Conservation (phyloP, 1,140 invertebrate species). For the Heliothis virescens region DNA sequence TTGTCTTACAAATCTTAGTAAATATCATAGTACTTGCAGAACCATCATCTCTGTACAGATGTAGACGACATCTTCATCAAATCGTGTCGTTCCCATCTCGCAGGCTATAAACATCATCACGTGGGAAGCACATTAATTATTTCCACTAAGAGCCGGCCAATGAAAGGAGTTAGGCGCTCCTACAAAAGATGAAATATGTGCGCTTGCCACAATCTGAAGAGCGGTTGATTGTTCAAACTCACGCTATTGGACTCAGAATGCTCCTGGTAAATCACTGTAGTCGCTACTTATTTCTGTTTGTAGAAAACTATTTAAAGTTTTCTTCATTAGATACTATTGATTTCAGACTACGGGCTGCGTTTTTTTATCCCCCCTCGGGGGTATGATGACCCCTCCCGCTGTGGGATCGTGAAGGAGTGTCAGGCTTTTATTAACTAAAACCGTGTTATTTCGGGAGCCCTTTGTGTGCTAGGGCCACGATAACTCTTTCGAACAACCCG, state of each 20-base stretch:
- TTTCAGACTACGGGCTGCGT: too few relatives aligned
- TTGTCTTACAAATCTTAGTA: too few relatives aligned
- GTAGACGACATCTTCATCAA: background rate
- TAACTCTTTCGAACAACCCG: too few relatives aligned
- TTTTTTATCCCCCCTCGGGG: too few relatives aligned
- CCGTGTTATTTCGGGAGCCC: too few relatives aligned
- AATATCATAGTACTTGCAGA: too few relatives aligned
- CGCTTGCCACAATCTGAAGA: background rate
- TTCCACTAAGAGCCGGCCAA: constrained; percentile 40
- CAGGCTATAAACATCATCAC: background rate
- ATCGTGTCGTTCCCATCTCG: constrained; percentile 19
- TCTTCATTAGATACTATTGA: too few relatives aligned
- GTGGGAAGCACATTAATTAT: constrained; percentile 45
- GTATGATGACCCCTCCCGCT: too few relatives aligned
- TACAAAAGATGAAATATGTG: constrained; percentile 48
- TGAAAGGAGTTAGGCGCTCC: constrained; percentile 40
- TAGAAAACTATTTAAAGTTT: background rate
- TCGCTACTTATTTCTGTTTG: background rate
- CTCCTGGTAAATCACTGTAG: background rate
- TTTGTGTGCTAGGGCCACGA: too few relatives aligned
- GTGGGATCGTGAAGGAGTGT: too few relatives aligned
- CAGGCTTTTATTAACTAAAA: too few relatives aligned
- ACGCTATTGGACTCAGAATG: background rate
- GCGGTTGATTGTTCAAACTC: constrained; percentile 8
- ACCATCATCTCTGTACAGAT: too few relatives aligned